Evolutionary conservation across 2,113 vertebrate species (phyloP), one percentile per base, ranked within the genome.

Genomic region (Brachionichthys hirsutus): DNA sequence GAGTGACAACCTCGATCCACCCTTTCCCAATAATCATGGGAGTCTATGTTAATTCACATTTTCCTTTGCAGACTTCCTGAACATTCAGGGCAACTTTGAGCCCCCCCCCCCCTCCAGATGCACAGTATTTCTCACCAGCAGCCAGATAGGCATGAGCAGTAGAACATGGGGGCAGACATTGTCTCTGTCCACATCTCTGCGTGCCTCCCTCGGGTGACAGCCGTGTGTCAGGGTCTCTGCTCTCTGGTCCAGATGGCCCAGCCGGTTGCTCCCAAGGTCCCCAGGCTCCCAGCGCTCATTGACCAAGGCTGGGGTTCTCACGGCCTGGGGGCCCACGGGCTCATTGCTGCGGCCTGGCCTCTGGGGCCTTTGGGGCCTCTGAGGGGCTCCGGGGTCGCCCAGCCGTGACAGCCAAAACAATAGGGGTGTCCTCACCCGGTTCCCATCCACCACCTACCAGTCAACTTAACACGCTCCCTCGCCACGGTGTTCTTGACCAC

Each of bases 331-430:
- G 81, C 82, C 75, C 34, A 60, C 9, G 44, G 72, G 79, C 78
- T 81, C 81, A 81, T 81, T 87, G 85, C 82, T 81, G 40, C 38
- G 61, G 73, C 61, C 71, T 89, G 83, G 81, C 86, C 87, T 84
- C 75, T 82, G 73, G 86, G 87, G 83, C 82, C 84, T 84, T 78
- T 85, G 77, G 81, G 82, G 82, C 87, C 85, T 89, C 82, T 9
- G 53, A 78, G 71, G 84, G 83, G 78, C 78, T 78, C 52, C 0
- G 60, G 78, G 85, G 83, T 87, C 87, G 49, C 64, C 83, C 80
- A 82, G 78, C 78, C 79, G 44, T 88, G 87, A 90, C 87, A 88
- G 82, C 77, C 67, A 14, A 83, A 80, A 90, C 89, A 90, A 90
- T 84, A 77, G 82, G 44, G 78, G 73, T 71, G 73, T 83, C 84